Evolutionary conservation across 2,888 invertebrate genomes (phyloP), one percentile per base, ranked within the genome.

Genomic region (Epirrhoe tristata): DNA sequence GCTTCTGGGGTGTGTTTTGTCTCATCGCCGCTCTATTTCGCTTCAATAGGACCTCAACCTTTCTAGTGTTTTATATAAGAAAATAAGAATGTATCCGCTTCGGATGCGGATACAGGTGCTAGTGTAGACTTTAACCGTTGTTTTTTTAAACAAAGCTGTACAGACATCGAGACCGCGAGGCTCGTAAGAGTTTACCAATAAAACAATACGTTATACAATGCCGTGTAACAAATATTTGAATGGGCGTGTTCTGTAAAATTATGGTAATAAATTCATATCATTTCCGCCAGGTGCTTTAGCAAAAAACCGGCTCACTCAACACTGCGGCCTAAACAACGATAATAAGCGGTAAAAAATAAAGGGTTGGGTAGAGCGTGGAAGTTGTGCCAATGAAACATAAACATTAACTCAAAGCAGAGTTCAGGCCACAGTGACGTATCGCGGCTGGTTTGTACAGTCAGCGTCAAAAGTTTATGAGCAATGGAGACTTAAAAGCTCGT

Each of bases 311-410:
- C 39, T 48, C 58, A 46, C 63, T 67, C 46, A 67, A 63, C 67
- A 52, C 54, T 43, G 32, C 36, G 31, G 39, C 58, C 39, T 59
- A 55, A 58, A 39, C 43, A 55, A 56, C 48, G 32, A 64, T 55
- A 48, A 59, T 64, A 50, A 59, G 48, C 64, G 10, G 24, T 58
- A 59, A 63, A 67, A 66, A 63, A 67, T 34, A 55, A 59, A 60
- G 53, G 63, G 57, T 63, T 32, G 39, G 10, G 39, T 8, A 17
- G 51, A 52, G 50, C 48, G 67, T 63, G 57, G 14, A 67, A 60
- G 60, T 63, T 63, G 48, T 67, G 17, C 59, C 63, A 60, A 63
- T 60, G 63, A 63, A 67, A 63, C 48, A 63, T 56, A 67, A 60
- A 67, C 63, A 67, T 59, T 36, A 63, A 67, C 59, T 55, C 32